phyloP scores from a whole-genome alignment of 1,140 invertebrate species.

The Bombus fervidus region DNA sequence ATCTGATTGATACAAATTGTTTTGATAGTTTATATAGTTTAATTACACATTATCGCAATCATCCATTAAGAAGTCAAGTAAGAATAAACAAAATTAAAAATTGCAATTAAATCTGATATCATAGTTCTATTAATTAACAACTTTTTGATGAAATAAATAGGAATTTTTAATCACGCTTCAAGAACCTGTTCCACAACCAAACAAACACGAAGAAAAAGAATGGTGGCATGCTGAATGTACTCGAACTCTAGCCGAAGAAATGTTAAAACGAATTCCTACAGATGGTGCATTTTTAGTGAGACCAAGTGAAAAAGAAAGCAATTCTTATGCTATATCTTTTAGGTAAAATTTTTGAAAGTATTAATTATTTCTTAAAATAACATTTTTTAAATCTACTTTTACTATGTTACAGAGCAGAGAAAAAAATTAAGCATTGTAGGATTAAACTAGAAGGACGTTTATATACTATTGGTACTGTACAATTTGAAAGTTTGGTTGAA shows the following conservation, averaged over 20 bases:
- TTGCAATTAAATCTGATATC: conserved; percentile 7
- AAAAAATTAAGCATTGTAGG: conserved; percentile 97
- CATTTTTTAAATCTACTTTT: conserved; percentile 10
- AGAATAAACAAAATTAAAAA: conserved; percentile 37
- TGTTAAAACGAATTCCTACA: conserved; percentile 90
- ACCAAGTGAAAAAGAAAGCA: conserved; percentile 91
- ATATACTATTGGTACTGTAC: conserved; percentile 94
- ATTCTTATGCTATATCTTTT: conserved; percentile 97
- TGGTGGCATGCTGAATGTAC: conserved; percentile 95
- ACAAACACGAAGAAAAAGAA: conserved; percentile 95
- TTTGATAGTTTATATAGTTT: conserved; percentile 97
- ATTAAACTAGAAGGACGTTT: conserved; percentile 95
- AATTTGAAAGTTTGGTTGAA: conserved; percentile 97
- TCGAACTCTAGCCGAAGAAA: conserved; percentile 92
- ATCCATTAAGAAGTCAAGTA: conserved; percentile 92
- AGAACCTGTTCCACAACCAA: conserved; percentile 97
- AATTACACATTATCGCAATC: conserved; percentile 94
- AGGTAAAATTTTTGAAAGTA: conserved; percentile 83
- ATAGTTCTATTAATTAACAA: conserved; percentile 14
- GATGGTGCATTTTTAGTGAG: conserved; percentile 97
- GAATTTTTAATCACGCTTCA: conserved; percentile 94
- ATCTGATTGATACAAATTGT: conserved; percentile 93
- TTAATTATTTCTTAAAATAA: not conserved
- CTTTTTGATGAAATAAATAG: conserved; percentile 68
- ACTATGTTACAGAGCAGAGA: conserved; percentile 88